Conservation (phyloP, 2,797 vertebrate genomes). For the Centropyge bicolor region DNA sequence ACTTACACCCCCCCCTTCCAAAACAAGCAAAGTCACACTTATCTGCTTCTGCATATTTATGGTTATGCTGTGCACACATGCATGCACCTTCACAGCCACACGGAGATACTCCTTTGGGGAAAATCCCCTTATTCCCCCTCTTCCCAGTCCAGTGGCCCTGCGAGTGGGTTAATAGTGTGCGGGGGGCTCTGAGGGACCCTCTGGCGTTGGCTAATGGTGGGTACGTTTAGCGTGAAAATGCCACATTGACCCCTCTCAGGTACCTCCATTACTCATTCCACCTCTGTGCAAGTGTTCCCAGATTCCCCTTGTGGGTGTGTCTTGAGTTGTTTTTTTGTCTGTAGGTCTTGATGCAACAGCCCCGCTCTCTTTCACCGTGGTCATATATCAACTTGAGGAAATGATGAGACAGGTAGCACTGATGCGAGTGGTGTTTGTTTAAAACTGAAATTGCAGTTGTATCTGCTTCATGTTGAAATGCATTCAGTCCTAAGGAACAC, state of each 20-base stretch:
- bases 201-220: slow-evolving; percentile 70
- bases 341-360: slow-evolving; percentile 28
- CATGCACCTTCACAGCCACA: slow-evolving; percentile 21
- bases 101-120: slow-evolving; percentile 37
- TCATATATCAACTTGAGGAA: slow-evolving; percentile 40
- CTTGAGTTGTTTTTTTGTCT: slow-evolving; percentile 18
- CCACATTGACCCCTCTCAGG: slow-evolving; percentile 67
- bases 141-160: slow-evolving; percentile 64
- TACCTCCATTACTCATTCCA: slow-evolving; percentile 71
- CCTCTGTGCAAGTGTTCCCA: slow-evolving; percentile 30
- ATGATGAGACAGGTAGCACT: slow-evolving; percentile 9
- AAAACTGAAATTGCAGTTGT: slow-evolving; percentile 22
- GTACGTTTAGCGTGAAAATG: slow-evolving; percentile 69
- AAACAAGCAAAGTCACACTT: slow-evolving; percentile 38
- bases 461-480: slow-evolving; percentile 11
- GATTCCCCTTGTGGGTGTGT: slow-evolving; percentile 28
- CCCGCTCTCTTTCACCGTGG: slow-evolving; percentile 1
- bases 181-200: slow-evolving; percentile 41
- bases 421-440: slow-evolving; percentile 5
- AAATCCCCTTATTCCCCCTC: slow-evolving; percentile 32
- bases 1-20: background rate
- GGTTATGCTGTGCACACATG: background rate
- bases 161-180: slow-evolving; percentile 76
- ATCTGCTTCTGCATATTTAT: slow-evolving; percentile 40
- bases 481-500: background rate